Evolutionary conservation across 2,888 invertebrate species (phyloP), one percentile per base, ranked within the genome.

Genomic region (Leptopterna dolabrata): DNA sequence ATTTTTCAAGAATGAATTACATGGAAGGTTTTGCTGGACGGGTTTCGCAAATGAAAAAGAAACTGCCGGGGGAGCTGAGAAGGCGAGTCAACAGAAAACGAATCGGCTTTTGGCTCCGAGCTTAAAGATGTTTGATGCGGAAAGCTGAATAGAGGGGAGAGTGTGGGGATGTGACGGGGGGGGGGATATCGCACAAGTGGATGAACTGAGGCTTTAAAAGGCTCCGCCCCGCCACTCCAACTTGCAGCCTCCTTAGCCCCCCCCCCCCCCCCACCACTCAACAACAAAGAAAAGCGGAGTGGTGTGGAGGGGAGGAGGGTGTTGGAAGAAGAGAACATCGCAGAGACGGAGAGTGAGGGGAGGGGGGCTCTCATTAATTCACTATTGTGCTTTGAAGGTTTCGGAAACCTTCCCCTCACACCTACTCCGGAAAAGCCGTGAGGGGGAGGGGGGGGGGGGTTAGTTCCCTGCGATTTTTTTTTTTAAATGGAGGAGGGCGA

Each of bases 191-290:
- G n/a, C 78, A 78, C 43, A 45, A 45, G 78, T 78, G 76, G 76
- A 76, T 76, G 76, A 76, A 43, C 76, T 76, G 76, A 76, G 55
- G n/a, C 30, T 36, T 43, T n/a, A 76, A 43, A 41, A 36, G 76
- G 13, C 85, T 83, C 84, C 87, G 63, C 88, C 84, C 45, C 80
- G 51, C 81, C 73, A 30, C 89, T 89, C 88, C 87, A 36, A 36
- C 36, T 36, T 36, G 36, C 36, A 36, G 36, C 90, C 89, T 89
- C 87, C 88, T 88, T 80, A 76, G 76, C 83, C 43, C 87, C 87
- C 84, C 51, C 88, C 24, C 2, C 36, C 82, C 47, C 83, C 86
- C 30, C 82, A 45, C 80, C 36, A 43, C 78, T n/a, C n/a, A 19
- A 14, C 9, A 0, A 78, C 45, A 78, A 78, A 78, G 78, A 73